A percentile compares a stretch with the other conserved stretches of the same genome.
These are phyloP conservation scores for Melieria picta DNA, from an alignment of 2,888 invertebrate species.

Conservation along the genomic window DNA sequence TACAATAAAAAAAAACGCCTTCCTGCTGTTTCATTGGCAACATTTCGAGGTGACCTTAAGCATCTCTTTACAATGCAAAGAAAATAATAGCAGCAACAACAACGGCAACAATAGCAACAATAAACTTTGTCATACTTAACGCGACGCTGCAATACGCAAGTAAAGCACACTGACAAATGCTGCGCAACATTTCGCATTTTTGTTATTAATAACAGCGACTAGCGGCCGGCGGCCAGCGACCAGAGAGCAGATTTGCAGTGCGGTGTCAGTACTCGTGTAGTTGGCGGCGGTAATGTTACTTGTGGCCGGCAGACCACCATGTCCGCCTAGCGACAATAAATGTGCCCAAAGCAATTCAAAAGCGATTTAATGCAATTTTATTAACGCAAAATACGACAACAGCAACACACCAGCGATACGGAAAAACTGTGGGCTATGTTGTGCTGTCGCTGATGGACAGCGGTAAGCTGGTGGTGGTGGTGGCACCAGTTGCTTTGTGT, in stretches of 20 bases:
- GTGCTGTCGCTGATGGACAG: conserved; percentile 31
- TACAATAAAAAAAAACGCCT: conserved; percentile 1
- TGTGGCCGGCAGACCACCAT: conserved; percentile 14
- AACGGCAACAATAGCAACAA: background rate
- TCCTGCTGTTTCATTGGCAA: conserved; percentile 15
- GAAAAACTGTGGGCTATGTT: no score
- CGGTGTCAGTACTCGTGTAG: background rate
- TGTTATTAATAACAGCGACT: conserved; percentile 49
- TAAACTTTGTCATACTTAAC: background rate
- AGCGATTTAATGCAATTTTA: conserved; percentile 64
- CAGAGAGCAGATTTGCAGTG: background rate
- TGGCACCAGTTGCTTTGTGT: background rate
- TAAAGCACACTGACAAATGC: conserved; percentile 31
- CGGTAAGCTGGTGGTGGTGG: conserved; percentile 42
- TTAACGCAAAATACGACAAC: conserved; percentile 50
- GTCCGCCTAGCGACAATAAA: conserved; percentile 30
- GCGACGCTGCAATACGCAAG: background rate
- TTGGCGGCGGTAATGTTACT: background rate
- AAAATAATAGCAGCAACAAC: conserved; percentile 2
- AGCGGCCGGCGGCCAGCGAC: background rate
- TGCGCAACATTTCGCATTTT: conserved; percentile 32
- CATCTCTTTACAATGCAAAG: background rate
- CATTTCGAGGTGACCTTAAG: conserved; percentile 27
- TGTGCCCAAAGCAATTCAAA: conserved; percentile 60
- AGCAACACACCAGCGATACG: conserved; percentile 40